Percentiles rank a stretch among this genome's conserved stretches.
phyloP scores from a whole-genome alignment of 2,888 invertebrate genomes.

The Apotomis turbidana region DNA sequence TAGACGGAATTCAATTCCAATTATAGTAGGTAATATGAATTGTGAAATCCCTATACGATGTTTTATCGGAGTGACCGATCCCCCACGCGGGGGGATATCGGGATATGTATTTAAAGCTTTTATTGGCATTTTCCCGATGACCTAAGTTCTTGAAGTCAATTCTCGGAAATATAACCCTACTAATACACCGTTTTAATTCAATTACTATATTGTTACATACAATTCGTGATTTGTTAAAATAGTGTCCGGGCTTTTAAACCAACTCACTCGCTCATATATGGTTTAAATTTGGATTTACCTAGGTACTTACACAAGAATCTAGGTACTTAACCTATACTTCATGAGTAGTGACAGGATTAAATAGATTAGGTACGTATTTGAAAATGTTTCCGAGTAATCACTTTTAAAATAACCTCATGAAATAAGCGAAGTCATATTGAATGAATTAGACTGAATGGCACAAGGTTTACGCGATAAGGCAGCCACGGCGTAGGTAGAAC shows the following conservation, averaged over 20 bases:
- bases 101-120: constrained; percentile 5
- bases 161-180: not conserved
- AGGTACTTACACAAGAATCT: too few relatives aligned
- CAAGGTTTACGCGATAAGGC: constrained; percentile 34
- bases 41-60: not conserved
- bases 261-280: too few relatives aligned
- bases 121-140: not conserved
- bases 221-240: too few relatives aligned
- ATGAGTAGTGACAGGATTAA: too few relatives aligned
- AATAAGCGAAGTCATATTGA: constrained; percentile 44
- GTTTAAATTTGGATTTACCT: too few relatives aligned
- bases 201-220: too few relatives aligned
- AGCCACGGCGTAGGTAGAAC: constrained; percentile 48
- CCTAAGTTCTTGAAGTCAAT: constrained; percentile 1
- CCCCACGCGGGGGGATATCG: not conserved
- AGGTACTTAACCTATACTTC: too few relatives aligned
- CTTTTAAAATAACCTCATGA: constrained; percentile 49
- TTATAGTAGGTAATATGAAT: constrained; percentile 6
- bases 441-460: constrained; percentile 59
- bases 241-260: too few relatives aligned
- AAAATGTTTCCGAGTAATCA: constrained; percentile 16
- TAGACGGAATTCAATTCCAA: not conserved
- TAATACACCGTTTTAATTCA: too few relatives aligned
- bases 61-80: not conserved
- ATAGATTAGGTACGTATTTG: too few relatives aligned